Evolutionary conservation across 2,797 vertebrate species (phyloP).

Genomic region (Chelonia mydas): DNA sequence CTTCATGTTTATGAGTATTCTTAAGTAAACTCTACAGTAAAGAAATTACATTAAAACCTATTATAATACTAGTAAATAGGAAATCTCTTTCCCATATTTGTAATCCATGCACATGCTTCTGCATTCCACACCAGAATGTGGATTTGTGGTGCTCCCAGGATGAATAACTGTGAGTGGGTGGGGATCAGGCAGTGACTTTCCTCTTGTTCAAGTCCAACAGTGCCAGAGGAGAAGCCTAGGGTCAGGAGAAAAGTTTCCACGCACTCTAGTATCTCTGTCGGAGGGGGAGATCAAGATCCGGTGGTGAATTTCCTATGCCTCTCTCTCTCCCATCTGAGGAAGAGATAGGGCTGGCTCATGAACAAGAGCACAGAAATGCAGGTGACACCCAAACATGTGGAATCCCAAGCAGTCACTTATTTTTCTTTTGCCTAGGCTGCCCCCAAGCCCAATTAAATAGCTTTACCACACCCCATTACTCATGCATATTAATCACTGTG

Average conservation of each 20-base stretch:
- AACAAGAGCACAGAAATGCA: background rate
- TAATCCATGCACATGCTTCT: background rate
- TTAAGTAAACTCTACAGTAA: background rate
- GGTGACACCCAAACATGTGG: background rate
- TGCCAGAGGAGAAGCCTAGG: background rate
- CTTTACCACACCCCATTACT: background rate
- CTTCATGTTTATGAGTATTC: background rate
- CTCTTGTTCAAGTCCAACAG: background rate
- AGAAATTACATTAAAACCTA: background rate
- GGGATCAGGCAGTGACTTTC: background rate
- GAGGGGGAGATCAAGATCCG: background rate
- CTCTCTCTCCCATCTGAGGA: background rate
- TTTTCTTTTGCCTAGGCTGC: background rate
- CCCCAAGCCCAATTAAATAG: background rate
- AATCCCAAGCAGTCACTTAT: background rate
- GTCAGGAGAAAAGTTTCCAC: background rate
- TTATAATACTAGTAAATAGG: background rate
- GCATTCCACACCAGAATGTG: background rate
- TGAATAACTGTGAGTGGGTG: background rate
- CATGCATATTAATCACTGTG: background rate
- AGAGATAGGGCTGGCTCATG: background rate
- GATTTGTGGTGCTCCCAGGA: background rate
- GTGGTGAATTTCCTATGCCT: background rate
- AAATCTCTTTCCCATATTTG: background rate
- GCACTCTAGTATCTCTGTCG: fast-evolving